phyloP scores from a whole-genome alignment of 2,113 vertebrate species.

The Notothenia coriiceps region DNA sequence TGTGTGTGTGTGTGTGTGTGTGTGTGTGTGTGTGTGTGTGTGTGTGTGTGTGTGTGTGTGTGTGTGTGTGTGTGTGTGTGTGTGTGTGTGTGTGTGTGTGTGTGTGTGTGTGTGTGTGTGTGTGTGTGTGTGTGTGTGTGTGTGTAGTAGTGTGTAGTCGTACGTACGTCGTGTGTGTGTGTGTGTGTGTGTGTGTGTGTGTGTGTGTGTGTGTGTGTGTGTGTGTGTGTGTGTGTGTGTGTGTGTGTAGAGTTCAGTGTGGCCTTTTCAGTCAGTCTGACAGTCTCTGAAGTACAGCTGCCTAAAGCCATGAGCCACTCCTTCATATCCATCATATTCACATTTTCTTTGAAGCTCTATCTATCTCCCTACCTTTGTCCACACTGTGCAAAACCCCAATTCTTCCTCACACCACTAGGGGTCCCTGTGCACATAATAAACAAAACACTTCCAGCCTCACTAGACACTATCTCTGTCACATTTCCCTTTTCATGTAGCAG shows the following conservation, averaged over 20 bases:
- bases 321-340: conserved; percentile 63
- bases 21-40: conserved; percentile 30
- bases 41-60: conserved; percentile 41
- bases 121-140: conserved; percentile 19
- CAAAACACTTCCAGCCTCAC: conserved; percentile 22
- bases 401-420: conserved; percentile 77
- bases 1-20: conserved; percentile 31
- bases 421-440: conserved; percentile 76
- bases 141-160: too few relatives aligned
- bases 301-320: conserved; percentile 55
- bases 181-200: conserved; percentile 32
- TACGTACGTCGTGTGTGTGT: too few relatives aligned
- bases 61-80: conserved; percentile 39
- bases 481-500: conserved; percentile 46
- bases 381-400: conserved; percentile 1
- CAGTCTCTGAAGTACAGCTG: conserved; percentile 55
- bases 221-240: conserved; percentile 43
- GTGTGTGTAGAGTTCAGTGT: conserved; percentile 42
- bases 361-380: conserved; percentile 23
- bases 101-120: conserved; percentile 41
- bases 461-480: not conserved
- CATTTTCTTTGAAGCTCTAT: conserved; percentile 57
- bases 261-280: conserved; percentile 16
- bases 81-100: conserved; percentile 43
- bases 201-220: conserved; percentile 38